Conservation (phyloP, 2,113 vertebrate genomes). For the Eudyptes chrysolophus region DNA sequence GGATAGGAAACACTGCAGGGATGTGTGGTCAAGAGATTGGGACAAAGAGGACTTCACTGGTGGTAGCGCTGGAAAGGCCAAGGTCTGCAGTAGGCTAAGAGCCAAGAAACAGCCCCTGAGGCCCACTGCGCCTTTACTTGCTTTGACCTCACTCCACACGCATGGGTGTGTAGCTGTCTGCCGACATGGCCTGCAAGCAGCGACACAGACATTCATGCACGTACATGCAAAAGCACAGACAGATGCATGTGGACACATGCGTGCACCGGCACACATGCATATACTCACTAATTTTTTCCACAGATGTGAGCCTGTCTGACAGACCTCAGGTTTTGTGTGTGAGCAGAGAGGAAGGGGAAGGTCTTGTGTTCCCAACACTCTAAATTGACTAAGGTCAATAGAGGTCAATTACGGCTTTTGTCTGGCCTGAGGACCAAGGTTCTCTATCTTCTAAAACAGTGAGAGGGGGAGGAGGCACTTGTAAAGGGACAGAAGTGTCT, state of each 20-base stretch:
- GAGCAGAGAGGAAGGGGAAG: background rate
- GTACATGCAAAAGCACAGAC: background rate
- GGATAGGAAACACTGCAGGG: fast-evolving
- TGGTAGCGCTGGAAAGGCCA: background rate
- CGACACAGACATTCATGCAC: background rate
- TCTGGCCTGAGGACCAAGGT: background rate
- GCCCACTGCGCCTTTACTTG: background rate
- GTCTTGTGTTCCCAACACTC: background rate
- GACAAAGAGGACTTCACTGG: background rate
- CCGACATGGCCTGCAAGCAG: background rate
- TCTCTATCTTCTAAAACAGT: background rate
- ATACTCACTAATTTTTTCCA: background rate
- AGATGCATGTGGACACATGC: background rate
- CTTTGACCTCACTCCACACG: background rate
- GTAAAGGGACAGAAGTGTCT: background rate
- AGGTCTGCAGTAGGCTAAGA: background rate
- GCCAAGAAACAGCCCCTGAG: background rate
- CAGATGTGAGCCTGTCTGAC: background rate
- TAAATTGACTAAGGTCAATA: background rate
- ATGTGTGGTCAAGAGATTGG: background rate
- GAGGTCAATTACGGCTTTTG: background rate
- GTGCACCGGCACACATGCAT: background rate
- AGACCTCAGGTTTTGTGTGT: background rate
- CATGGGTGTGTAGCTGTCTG: background rate
- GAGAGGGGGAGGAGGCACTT: background rate